A percentile compares a stretch with the other conserved stretches of the same genome.
Evolutionary conservation across 2,888 invertebrate genomes (phyloP).

Genomic region (Polydesmus complanatus): DNA sequence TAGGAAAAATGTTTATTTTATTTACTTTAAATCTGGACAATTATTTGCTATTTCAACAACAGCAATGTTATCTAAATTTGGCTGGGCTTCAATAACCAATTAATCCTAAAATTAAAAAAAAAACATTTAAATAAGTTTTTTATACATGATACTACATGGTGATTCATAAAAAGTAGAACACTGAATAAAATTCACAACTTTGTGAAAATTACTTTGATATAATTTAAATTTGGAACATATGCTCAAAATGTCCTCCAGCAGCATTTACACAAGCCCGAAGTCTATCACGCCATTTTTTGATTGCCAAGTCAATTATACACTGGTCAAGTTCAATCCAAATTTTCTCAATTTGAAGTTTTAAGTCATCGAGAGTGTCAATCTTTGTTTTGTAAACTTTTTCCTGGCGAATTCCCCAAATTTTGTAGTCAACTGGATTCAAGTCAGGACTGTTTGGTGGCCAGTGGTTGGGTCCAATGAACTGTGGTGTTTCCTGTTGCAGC

Average conservation of each 20-base stretch:
- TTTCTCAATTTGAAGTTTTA: neutral
- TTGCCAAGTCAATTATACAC: neutral
- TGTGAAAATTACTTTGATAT: too few relatives aligned
- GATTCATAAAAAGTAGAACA: too few relatives aligned
- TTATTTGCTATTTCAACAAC: too few relatives aligned
- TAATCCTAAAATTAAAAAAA: too few relatives aligned
- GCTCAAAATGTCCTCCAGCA: slow-evolving; percentile 3
- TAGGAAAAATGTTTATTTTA: too few relatives aligned
- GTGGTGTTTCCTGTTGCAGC: neutral
- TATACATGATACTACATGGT: too few relatives aligned
- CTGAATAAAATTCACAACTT: too few relatives aligned
- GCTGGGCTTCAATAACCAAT: too few relatives aligned
- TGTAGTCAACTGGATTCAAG: slow-evolving; percentile 9
- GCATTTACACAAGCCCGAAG: neutral
- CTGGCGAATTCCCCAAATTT: slow-evolving; percentile 6
- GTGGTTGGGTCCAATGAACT: neutral
- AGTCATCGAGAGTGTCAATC: neutral
- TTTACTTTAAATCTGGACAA: too few relatives aligned
- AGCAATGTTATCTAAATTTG: too few relatives aligned
- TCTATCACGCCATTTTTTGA: slow-evolving; percentile 6
- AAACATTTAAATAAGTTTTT: too few relatives aligned
- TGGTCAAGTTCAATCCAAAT: neutral
- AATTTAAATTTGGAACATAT: slow-evolving; percentile 18
- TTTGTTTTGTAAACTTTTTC: neutral
- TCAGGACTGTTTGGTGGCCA: slow-evolving; percentile 9